phyloP scores from a whole-genome alignment of 2,888 invertebrate genomes.

The Morpho deidamia region DNA sequence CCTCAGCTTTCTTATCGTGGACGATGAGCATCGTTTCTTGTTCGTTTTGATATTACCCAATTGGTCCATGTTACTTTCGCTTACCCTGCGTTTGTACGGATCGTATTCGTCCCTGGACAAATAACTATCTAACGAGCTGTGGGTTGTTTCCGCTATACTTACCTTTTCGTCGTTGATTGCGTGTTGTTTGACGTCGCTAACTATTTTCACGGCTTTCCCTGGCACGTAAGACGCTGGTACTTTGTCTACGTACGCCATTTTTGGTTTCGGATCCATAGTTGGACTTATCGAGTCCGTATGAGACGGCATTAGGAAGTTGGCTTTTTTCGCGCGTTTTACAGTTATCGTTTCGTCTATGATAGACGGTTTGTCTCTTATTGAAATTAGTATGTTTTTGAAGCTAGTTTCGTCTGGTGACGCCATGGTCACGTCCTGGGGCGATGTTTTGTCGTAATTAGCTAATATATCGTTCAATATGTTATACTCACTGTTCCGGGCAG shows the following conservation, averaged over 20 bases:
- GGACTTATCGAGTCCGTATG: conserved; percentile 58
- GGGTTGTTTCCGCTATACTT: conserved; percentile 51
- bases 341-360: conserved; percentile 59
- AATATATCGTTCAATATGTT: conserved; percentile 50
- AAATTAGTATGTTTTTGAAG: conserved; percentile 66
- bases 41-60: conserved; percentile 29
- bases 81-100: conserved; percentile 52
- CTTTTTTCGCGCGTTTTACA: conserved; percentile 52
- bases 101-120: conserved; percentile 64
- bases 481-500: conserved; percentile 69
- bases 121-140: conserved; percentile 76
- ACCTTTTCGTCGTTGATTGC: conserved; percentile 57
- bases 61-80: conserved; percentile 53
- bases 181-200: conserved; percentile 73
- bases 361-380: conserved; percentile 57
- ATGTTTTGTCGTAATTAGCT: conserved; percentile 49
- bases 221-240: conserved; percentile 73
- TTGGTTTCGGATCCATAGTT: conserved; percentile 46
- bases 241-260: conserved; percentile 64
- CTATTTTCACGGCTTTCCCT: conserved; percentile 86
- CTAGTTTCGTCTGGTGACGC: conserved; percentile 63
- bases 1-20: conserved; percentile 56
- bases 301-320: conserved; percentile 55
- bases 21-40: conserved; percentile 59
- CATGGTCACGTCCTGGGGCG: conserved; percentile 73